Percentiles rank a stretch among this genome's conserved stretches.
phyloP scores from a whole-genome alignment of 2,113 vertebrate species.

The Forbesichthys papilliferus region DNA sequence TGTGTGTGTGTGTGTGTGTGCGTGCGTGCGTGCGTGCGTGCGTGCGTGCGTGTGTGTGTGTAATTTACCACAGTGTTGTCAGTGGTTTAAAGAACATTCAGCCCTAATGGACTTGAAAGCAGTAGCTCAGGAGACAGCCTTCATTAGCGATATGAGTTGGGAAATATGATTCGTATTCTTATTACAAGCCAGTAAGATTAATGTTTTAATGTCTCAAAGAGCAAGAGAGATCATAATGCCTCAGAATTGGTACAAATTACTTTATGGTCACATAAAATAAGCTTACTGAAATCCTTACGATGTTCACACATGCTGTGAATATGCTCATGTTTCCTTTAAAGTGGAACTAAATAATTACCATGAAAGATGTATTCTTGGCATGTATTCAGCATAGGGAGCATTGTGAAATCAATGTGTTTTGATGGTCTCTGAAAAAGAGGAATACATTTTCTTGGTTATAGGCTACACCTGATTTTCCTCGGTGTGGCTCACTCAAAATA shows the following conservation, averaged over 20 bases:
- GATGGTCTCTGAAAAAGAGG: constrained; percentile 18
- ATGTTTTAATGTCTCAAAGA: constrained; percentile 23
- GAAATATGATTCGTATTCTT: constrained; percentile 31
- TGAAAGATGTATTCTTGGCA: constrained; percentile 15
- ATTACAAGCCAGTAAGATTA: constrained; percentile 37
- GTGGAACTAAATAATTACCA: constrained; percentile 11
- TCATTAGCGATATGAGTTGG: constrained; percentile 28
- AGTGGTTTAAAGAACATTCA: background rate
- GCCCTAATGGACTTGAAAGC: background rate
- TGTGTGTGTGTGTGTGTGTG: no score
- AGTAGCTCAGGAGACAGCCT: constrained; percentile 11
- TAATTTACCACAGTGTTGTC: background rate
- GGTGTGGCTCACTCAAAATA: constrained; percentile 10
- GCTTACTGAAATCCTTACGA: background rate
- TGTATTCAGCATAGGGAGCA: background rate
- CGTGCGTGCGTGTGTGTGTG: no score
- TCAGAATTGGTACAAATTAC: background rate
- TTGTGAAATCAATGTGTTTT: constrained; percentile 6
- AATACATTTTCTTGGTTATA: constrained; percentile 18
- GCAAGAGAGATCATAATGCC: constrained; percentile 4
- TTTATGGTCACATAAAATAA: constrained; percentile 1
- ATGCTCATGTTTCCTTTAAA: background rate
- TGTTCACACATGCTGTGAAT: background rate
- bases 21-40: no score
- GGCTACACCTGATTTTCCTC: background rate